phyloP scores from a whole-genome alignment of 2,888 invertebrate genomes.

The Drymonia ruficornis region DNA sequence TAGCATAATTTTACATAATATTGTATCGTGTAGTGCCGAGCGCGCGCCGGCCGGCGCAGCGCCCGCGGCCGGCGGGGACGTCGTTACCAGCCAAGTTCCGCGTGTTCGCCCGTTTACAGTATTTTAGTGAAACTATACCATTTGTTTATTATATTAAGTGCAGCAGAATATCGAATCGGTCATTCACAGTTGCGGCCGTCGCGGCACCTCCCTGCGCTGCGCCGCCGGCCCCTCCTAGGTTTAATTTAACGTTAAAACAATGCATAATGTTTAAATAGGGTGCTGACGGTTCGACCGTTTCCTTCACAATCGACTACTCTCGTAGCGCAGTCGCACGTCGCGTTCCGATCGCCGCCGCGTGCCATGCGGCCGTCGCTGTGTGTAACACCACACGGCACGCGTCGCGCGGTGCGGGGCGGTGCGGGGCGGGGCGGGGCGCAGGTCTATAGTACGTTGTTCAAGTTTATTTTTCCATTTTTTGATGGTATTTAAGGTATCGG shows the following conservation, averaged over 20 bases:
- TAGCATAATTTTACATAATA: slow-evolving; percentile 69
- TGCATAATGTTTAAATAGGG: slow-evolving; percentile 63
- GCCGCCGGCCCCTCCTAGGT: slow-evolving; percentile 49
- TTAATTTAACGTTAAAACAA: slow-evolving; percentile 53
- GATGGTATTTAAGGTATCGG: slow-evolving; percentile 43
- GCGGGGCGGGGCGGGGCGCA: neutral
- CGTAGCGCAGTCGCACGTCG: slow-evolving; percentile 15
- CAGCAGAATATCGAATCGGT: neutral
- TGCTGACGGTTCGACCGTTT: slow-evolving; percentile 55
- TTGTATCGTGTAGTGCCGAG: slow-evolving; percentile 52
- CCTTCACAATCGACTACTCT: slow-evolving; percentile 35
- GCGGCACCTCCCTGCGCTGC: slow-evolving; percentile 18
- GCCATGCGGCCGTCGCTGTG: slow-evolving; percentile 6
- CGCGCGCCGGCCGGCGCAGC: slow-evolving; percentile 4
- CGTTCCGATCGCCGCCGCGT: slow-evolving; percentile 28
- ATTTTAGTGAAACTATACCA: slow-evolving; percentile 1
- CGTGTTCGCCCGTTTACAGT: neutral
- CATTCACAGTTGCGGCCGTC: neutral
- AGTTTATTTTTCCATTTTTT: slow-evolving; percentile 39
- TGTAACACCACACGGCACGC: neutral
- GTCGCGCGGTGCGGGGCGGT: too few relatives aligned
- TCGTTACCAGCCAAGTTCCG: neutral
- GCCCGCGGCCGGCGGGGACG: neutral
- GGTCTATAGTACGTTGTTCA: slow-evolving; percentile 51
- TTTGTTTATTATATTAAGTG: slow-evolving; percentile 3